Base-by-base conservation (phyloP, 2,797 vertebrate species). In the Myotis vivesi region DNA sequence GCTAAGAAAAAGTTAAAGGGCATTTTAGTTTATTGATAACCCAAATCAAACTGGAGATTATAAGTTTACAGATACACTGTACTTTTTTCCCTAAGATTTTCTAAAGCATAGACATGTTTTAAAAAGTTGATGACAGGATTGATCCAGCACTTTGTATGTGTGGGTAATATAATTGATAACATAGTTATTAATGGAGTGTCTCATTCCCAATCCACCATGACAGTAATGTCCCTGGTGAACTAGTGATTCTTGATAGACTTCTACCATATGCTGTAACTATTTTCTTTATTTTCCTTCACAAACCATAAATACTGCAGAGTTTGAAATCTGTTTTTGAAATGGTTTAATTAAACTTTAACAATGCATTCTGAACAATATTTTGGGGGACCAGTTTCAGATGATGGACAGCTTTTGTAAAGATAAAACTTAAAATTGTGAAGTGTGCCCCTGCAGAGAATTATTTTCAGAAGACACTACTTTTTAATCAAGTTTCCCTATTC, bases 371-470 rank as follows among this genome's bases (percentile, higher is more conserved):
- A 95, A 94, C n/a, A 25, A 0, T 36, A 76, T 28, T 33, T 95
- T 96, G 59, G 46, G 92, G 91, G 59, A 0, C 0, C 3, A 75
- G 46, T 96, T 96, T 8, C 1, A 77, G 96, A 90, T 83, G 92
- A 96, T 96, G 36, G 38, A 92, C 96, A 92, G 93, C 15, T 97
- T 95, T 79, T 2, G 2, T 46, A 94, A 92, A 90, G 89, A 96
- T 46, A 90, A 82, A 57, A 59, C 1, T 89, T 92, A 95, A 97
- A 96, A 82, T 94, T 92, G 96, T 93, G 94, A 96, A 97, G 16
- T 5, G 17, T 72, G 81, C 92, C 59, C 90, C 95, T 38, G 8
- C 23, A 84, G 96, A 96, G 5, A 79, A 91, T 89, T 17, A 90
- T 91, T 92, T 83, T 97, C 92, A 93, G 23, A 94, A 10, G 7